Conservation (phyloP, 1,140 invertebrate genomes). For the Pogonomyrmex californicus region DNA sequence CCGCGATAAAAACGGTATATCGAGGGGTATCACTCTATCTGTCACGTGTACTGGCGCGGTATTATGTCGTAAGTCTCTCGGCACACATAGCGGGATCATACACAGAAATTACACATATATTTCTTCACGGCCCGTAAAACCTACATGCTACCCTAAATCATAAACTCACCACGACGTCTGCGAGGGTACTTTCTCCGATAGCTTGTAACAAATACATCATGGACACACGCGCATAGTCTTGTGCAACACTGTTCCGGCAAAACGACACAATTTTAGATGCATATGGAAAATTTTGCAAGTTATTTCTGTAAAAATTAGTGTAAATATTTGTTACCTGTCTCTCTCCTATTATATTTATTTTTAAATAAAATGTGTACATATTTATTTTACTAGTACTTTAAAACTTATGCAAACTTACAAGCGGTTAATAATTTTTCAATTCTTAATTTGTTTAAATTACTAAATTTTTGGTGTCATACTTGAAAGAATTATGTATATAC, state of each 20-base stretch:
- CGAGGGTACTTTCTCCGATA: slow-evolving; percentile 24
- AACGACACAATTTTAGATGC: background rate
- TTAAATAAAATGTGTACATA: background rate
- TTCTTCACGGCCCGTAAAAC: slow-evolving; percentile 35
- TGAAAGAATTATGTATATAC: background rate
- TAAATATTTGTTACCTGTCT: background rate
- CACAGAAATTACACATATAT: slow-evolving; percentile 51
- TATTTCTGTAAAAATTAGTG: background rate
- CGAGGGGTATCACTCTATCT: slow-evolving; percentile 32
- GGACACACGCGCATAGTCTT: background rate
- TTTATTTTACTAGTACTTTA: background rate
- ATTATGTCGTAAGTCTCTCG: slow-evolving; percentile 55
- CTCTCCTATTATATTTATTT: background rate
- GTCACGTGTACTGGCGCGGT: background rate
- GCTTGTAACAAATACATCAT: slow-evolving; percentile 27
- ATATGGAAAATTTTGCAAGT: slow-evolving; percentile 21
- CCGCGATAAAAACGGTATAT: slow-evolving; percentile 43
- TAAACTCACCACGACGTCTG: slow-evolving; percentile 32
- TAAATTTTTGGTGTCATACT: background rate
- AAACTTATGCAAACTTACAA: background rate
- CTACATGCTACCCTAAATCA: slow-evolving; percentile 28
- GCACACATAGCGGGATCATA: slow-evolving; percentile 6
- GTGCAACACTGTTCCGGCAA: background rate
- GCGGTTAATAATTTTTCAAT: background rate
- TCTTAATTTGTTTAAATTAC: background rate